Evolutionary conservation across 1,140 invertebrate genomes (phyloP).

Genomic region (Zaprionus africanus): DNA sequence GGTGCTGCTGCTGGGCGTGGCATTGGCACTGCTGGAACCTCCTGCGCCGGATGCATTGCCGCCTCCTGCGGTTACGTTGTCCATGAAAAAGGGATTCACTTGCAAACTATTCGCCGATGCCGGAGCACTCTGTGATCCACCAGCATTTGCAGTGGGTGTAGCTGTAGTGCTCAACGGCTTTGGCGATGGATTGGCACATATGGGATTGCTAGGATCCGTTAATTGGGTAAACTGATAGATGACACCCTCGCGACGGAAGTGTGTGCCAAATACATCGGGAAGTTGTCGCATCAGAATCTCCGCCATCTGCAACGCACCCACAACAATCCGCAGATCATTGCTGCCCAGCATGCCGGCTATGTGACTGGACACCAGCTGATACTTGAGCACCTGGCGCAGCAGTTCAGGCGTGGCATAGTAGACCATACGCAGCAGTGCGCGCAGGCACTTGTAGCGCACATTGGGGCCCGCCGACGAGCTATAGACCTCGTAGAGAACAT

Average conservation of each 20-base stretch:
- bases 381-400: conserved; percentile 94
- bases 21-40: conserved; percentile 56
- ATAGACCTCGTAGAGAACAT: conserved; percentile 97
- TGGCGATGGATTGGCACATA: conserved; percentile 82
- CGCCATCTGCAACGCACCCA: conserved; percentile 98
- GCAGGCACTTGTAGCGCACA: conserved; percentile 97
- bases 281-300: conserved; percentile 98
- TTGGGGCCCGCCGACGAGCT: conserved; percentile 98
- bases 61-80: conserved; percentile 38
- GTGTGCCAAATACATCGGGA: conserved; percentile 96
- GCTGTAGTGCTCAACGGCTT: conserved; percentile 67
- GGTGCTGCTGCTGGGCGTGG: conserved; percentile 75
- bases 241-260: conserved; percentile 97
- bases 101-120: conserved; percentile 79
- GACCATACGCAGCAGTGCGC: conserved; percentile 97
- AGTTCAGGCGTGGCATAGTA: conserved; percentile 95
- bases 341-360: conserved; percentile 99
- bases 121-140: conserved; percentile 77
- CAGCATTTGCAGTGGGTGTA: conserved; percentile 61
- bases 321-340: conserved; percentile 96
- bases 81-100: conserved; percentile 82
- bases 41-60: neutral
- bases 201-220: conserved; percentile 85
- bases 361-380: conserved; percentile 97
- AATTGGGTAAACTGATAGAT: conserved; percentile 95